These are phyloP conservation scores for Mycalesis mineus DNA, from an alignment of 2,888 invertebrate species.

Conservation along the genomic window DNA sequence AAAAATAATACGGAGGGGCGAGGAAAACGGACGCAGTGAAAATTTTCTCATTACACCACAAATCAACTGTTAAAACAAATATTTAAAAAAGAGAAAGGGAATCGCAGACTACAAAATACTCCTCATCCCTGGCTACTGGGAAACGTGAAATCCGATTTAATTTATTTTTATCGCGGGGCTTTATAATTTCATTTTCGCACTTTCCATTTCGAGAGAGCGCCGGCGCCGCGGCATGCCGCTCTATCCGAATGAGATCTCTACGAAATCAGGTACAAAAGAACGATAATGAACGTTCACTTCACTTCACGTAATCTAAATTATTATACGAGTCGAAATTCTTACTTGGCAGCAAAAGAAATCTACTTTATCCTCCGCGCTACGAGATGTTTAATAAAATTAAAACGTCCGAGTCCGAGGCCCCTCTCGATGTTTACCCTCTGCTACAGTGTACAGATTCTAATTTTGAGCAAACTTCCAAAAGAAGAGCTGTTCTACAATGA, in stretches of 20 bases:
- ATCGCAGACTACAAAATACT: conserved; percentile 71
- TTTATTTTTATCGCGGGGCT: conserved; percentile 78
- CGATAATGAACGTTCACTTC: conserved; percentile 78
- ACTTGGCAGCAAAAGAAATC: conserved; percentile 74
- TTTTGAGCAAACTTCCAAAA: conserved; percentile 22
- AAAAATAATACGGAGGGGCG: conserved; percentile 31
- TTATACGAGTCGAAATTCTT: conserved; percentile 76
- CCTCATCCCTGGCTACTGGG: conserved; percentile 72
- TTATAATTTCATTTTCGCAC: conserved; percentile 80
- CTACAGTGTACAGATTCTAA: conserved; percentile 59
- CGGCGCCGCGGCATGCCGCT: conserved; percentile 71
- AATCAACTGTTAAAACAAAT: conserved; percentile 77
- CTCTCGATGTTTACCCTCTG: conserved; percentile 62
- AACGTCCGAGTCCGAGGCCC: conserved; percentile 61
- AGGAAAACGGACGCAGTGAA: conserved; percentile 60
- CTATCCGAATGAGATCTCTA: conserved; percentile 78
- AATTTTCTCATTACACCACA: conserved; percentile 74
- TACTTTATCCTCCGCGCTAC: conserved; percentile 69
- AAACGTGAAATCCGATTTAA: conserved; percentile 78
- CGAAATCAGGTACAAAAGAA: conserved; percentile 77
- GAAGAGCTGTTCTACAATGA: conserved; percentile 44
- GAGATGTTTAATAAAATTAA: conserved; percentile 76
- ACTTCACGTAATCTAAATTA: conserved; percentile 78
- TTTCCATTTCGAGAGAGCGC: conserved; percentile 75
- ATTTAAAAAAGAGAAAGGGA: conserved; percentile 72